phyloP scores from a whole-genome alignment of 2,797 vertebrate species.

The Tragelaphus oryx region DNA sequence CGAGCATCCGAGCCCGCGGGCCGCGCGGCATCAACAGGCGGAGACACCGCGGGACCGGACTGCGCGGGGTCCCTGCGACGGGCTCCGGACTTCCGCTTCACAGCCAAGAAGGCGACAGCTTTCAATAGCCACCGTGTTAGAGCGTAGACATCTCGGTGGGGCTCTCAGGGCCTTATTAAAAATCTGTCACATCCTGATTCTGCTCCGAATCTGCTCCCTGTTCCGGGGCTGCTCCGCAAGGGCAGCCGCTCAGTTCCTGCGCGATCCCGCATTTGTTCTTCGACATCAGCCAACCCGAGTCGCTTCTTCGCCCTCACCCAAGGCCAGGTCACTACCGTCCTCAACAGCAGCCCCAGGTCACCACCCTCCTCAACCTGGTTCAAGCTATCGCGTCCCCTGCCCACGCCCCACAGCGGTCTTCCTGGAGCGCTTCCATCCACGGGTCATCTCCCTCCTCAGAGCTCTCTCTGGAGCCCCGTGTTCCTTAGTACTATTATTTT shows the following conservation, averaged over 20 bases:
- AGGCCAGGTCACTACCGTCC: neutral
- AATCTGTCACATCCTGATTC: neutral
- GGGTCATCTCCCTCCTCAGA: neutral
- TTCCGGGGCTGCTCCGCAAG: too few relatives aligned
- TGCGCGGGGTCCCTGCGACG: neutral
- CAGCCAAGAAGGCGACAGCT: neutral
- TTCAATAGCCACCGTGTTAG: accelerated
- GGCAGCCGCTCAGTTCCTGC: neutral
- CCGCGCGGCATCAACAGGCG: neutral
- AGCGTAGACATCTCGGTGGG: neutral
- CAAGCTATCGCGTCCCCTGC: accelerated
- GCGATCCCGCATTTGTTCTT: neutral
- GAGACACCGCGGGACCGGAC: neutral
- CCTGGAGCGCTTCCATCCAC: neutral
- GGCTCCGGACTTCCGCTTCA: neutral
- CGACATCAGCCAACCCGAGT: neutral
- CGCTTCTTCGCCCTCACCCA: neutral
- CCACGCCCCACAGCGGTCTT: neutral
- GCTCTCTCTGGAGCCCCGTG: neutral
- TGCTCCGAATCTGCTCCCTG: neutral
- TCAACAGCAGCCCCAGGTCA: neutral
- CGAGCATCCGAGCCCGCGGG: neutral
- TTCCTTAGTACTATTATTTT: neutral
- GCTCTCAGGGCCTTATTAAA: neutral
- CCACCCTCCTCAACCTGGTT: neutral